These are phyloP conservation scores for Gnathonemus longibarbis DNA, from an alignment of 2,113 vertebrate genomes.

Conservation along the genomic window DNA sequence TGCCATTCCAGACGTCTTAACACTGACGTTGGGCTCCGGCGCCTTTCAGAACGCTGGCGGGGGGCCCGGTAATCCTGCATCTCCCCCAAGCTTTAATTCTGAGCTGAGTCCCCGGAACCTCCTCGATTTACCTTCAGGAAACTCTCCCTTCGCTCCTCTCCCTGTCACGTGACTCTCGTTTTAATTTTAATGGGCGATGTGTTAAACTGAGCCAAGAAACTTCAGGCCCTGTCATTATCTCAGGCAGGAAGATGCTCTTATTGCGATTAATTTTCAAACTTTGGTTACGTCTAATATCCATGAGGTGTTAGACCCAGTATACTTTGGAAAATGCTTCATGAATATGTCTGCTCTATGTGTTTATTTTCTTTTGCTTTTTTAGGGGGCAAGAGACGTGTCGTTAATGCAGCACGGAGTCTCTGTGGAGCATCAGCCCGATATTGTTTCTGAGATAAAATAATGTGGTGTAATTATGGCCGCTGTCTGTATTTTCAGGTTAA, in stretches of 20 bases:
- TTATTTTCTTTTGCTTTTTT: neutral
- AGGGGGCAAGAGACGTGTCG: neutral
- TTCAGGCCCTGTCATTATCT: conserved; percentile 36
- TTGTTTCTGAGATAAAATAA: neutral
- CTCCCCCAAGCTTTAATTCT: neutral
- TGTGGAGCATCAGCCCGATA: neutral
- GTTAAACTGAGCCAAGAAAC: conserved; percentile 24
- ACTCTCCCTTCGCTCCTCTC: neutral
- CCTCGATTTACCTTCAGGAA: neutral
- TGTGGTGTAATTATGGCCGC: conserved; percentile 37
- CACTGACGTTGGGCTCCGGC: neutral
- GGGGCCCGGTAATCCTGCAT: neutral
- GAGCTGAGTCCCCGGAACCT: neutral
- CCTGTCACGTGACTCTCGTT: neutral
- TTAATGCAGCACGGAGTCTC: conserved; percentile 22
- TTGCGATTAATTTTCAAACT: conserved; percentile 47
- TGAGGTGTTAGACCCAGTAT: conserved; percentile 35
- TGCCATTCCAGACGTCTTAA: conserved; percentile 1
- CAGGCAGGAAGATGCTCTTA: conserved; percentile 35
- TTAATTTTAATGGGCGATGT: neutral
- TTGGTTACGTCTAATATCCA: conserved; percentile 44
- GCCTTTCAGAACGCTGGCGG: neutral
- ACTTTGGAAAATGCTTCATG: neutral
- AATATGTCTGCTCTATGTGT: neutral
- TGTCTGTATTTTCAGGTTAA: conserved; percentile 38